These are phyloP conservation scores for Platorchestia sp. DNA, from an alignment of 1,140 invertebrate species.

Conservation along the genomic window DNA sequence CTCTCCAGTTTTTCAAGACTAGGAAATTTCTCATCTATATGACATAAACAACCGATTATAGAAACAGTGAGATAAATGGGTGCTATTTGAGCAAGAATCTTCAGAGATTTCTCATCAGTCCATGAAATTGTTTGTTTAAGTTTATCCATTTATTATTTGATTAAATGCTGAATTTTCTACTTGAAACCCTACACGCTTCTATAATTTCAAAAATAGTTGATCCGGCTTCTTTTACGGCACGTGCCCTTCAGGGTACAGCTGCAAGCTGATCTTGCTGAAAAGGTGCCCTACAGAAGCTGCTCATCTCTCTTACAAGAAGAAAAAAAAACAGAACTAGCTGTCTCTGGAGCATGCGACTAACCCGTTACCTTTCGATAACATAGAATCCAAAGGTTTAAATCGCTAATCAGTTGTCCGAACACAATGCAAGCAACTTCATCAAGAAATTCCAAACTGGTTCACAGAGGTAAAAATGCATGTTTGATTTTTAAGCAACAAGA, in stretches of 20 bases:
- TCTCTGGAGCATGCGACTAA: not conserved
- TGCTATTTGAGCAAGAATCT: not conserved
- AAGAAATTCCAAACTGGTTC: not conserved
- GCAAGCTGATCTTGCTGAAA: not conserved
- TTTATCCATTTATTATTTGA: too few species aligned
- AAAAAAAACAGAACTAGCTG: not conserved
- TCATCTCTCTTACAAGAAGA: not conserved
- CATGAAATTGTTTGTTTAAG: too few species aligned
- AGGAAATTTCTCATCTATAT: not conserved
- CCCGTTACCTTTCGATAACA: not conserved
- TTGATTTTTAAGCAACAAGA: not conserved
- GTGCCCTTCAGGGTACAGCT: not conserved
- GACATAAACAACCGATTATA: not conserved
- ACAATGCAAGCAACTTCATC: not conserved
- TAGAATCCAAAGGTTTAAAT: not conserved
- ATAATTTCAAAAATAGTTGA: not conserved
- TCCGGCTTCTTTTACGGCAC: not conserved
- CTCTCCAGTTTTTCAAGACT: not conserved
- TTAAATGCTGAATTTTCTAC: not conserved
- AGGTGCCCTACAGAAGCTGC: too few species aligned
- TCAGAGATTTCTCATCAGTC: not conserved
- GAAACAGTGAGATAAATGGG: too few species aligned
- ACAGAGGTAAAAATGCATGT: not conserved
- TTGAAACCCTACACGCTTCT: not conserved
- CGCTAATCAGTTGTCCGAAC: not conserved